Evolutionary conservation across 1,140 invertebrate genomes (phyloP), one percentile per base, ranked within the genome.

Genomic region (Mamestra configurata): DNA sequence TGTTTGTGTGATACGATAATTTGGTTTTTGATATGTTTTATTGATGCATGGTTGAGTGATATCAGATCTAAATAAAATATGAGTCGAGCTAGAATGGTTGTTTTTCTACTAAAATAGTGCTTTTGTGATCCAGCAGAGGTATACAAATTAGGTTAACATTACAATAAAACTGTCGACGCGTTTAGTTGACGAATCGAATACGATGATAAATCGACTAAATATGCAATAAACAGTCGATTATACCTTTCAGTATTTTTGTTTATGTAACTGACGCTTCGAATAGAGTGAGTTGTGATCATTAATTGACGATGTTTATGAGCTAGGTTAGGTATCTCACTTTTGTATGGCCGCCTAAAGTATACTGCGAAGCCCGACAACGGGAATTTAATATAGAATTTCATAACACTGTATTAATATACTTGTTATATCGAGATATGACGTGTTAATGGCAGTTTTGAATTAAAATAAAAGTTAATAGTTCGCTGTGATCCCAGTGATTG

Each of bases 201-300:
- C 24, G 27, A 27, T 22, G 46, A 27, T 6, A 71, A 71, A 51
- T 53, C 24, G 68, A 53, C 68, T 71, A 31, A 46, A 22, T 53
- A 53, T 35, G n/a, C n/a, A 4, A 51, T 70, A 70, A 49, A 35
- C 43, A 70, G 66, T 15, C 66, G 40, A 49, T 49, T 46, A 13
- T 70, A 71, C 68, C 68, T 53, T 53, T 71, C 68, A 71, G 68
- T 71, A 71, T 71, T 71, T 71, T 71, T 71, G 27, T 71, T 71
- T 49, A 11, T 49, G 24, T 71, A 51, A 71, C 35, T 71, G 40
- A 24, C 40, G 10, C 40, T 11, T 27, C 15, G 68, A 71, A 53
- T 53, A 53, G 24, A 71, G 68, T 71, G 68, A 71, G 68, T 71
- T 71, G 68, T 20, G 27, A 18, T 37, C 11, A 46, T 70, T n/a